Conservation (phyloP, 2,888 invertebrate genomes). For the Ernsta delagoae region DNA sequence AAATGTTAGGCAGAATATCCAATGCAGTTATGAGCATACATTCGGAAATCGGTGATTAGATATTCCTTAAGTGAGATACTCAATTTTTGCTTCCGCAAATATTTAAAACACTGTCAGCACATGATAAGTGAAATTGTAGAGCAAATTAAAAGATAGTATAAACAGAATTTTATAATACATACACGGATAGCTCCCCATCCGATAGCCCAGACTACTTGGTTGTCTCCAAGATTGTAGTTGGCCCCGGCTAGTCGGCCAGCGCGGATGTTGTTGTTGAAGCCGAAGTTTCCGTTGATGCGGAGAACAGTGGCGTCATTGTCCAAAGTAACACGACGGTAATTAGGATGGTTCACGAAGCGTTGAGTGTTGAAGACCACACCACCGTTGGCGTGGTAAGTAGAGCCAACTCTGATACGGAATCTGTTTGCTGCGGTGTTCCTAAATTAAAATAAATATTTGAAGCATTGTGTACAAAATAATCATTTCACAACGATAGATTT, state of each 20-base stretch:
- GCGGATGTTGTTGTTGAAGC: conserved; percentile 43
- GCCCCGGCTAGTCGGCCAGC: conserved; percentile 52
- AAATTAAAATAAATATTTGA: neutral
- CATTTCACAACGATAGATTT: too few species aligned
- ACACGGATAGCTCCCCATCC: conserved; percentile 57
- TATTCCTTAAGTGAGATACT: too few species aligned
- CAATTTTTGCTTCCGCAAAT: too few species aligned
- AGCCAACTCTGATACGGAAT: conserved; percentile 53
- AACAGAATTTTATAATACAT: neutral
- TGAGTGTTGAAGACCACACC: conserved; percentile 46
- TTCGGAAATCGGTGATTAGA: too few species aligned
- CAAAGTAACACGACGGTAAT: conserved; percentile 44
- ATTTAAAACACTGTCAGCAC: too few species aligned
- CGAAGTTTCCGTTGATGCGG: too few species aligned
- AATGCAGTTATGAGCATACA: too few species aligned
- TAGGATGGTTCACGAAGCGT: conserved; percentile 51
- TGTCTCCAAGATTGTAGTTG: conserved; percentile 53
- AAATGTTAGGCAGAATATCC: too few species aligned
- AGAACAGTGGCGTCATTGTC: too few species aligned
- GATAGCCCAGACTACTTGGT: conserved; percentile 56
- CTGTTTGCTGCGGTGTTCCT: neutral
- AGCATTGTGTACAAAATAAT: conserved; percentile 13
- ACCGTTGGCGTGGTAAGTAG: conserved; percentile 51
- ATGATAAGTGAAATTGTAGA: too few species aligned
- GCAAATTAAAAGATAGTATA: too few species aligned